A percentile compares a stretch with the other conserved stretches of the same genome.
Conservation (phyloP, 2,113 vertebrate species). For the Mastomys coucha region DNA sequence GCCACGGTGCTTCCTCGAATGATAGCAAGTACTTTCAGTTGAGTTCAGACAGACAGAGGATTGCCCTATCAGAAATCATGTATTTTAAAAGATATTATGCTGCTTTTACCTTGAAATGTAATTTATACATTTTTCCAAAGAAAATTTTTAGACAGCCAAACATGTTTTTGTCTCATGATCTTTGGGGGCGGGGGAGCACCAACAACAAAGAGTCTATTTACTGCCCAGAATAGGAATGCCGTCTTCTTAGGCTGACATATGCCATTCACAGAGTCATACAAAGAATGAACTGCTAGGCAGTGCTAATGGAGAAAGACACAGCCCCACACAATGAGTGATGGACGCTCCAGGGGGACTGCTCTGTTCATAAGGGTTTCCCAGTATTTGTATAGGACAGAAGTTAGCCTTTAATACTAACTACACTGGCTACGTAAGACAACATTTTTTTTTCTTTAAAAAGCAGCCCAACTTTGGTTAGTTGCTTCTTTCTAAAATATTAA, state of each 20-base stretch:
- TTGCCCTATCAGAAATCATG: conserved; percentile 10
- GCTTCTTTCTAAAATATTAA: conserved; percentile 74
- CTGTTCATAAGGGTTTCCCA: conserved; percentile 65
- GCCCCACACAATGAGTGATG: conserved; percentile 71
- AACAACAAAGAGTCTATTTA: conserved; percentile 72
- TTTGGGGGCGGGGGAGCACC: neutral
- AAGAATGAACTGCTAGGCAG: conserved; percentile 74
- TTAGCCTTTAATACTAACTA: neutral
- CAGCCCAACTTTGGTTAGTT: conserved; percentile 52
- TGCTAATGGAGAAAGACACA: conserved; percentile 74
- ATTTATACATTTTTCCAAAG: conserved; percentile 58
- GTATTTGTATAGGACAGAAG: conserved; percentile 55
- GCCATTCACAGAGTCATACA: conserved; percentile 79
- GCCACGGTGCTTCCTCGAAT: neutral
- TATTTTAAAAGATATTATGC: conserved; percentile 12
- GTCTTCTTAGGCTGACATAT: conserved; percentile 75
- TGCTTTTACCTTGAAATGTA: conserved; percentile 67
- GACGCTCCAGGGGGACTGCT: conserved; percentile 64
- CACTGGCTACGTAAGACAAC: neutral
- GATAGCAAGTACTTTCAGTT: conserved; percentile 32
- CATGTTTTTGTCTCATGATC: conserved; percentile 73
- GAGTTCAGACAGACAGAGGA: neutral
- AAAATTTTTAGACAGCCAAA: conserved; percentile 56
- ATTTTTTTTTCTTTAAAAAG: conserved; percentile 50
- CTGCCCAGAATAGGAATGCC: conserved; percentile 73